phyloP scores from a whole-genome alignment of 2,797 vertebrate genomes.

The Anabas testudineus region DNA sequence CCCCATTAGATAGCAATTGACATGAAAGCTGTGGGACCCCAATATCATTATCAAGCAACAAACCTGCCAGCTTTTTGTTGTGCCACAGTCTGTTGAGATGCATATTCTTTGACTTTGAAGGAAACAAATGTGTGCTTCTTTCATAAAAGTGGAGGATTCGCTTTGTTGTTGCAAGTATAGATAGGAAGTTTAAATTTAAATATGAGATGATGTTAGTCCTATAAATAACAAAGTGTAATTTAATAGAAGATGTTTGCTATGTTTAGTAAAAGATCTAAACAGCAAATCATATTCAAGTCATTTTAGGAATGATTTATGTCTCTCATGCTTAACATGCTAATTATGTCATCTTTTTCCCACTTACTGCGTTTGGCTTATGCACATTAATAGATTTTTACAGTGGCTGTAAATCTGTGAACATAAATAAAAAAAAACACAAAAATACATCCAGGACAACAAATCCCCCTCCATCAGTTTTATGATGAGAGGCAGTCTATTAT shows the following conservation, averaged over 20 bases:
- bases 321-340: conserved; percentile 50
- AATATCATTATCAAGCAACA: conserved; percentile 74
- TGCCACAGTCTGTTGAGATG: conserved; percentile 46
- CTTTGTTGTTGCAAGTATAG: not conserved
- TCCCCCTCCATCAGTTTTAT: conserved; percentile 23
- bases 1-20: conserved; percentile 78
- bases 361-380: conserved; percentile 45
- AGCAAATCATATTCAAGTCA: conserved; percentile 27
- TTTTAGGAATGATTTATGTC: conserved; percentile 50
- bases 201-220: not conserved
- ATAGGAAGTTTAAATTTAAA: not conserved
- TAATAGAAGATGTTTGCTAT: not conserved
- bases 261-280: conserved; percentile 1
- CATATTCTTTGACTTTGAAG: conserved; percentile 31
- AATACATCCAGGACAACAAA: not conserved
- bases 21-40: conserved; percentile 72
- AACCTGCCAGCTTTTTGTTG: conserved; percentile 62
- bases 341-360: too few relatives aligned
- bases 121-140: conserved; percentile 9
- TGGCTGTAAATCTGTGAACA: conserved; percentile 24
- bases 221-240: not conserved
- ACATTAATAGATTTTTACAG: conserved; percentile 52
- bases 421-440: not conserved
- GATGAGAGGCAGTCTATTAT: too few relatives aligned
- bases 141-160: not conserved